Conservation (phyloP, 2,797 vertebrate species). For the Tokudaia muenninki region DNA sequence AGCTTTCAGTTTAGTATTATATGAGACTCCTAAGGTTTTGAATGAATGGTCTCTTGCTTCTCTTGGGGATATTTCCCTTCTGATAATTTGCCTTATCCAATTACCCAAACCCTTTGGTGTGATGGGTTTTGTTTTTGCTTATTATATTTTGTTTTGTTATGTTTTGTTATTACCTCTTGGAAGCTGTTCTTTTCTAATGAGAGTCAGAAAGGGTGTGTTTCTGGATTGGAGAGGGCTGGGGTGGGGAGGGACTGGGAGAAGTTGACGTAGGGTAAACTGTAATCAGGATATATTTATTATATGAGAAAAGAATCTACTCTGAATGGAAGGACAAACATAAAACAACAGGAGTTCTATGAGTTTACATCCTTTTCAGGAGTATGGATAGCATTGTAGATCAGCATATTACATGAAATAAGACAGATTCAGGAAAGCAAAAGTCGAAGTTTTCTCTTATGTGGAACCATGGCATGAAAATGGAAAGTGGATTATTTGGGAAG, state of each 20-base stretch:
- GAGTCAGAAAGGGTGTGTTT: background rate
- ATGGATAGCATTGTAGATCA: background rate
- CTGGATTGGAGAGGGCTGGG: fast-evolving
- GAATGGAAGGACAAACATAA: background rate
- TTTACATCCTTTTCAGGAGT: background rate
- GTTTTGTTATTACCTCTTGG: background rate
- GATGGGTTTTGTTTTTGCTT: background rate
- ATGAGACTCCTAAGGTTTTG: background rate
- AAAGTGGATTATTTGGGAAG: background rate
- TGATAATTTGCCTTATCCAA: background rate
- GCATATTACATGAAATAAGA: background rate
- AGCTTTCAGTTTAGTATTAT: background rate
- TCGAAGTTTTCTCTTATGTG: background rate
- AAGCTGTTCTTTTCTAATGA: background rate
- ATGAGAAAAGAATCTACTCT: background rate
- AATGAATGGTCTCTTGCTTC: background rate
- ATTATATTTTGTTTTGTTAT: background rate
- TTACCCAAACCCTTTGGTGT: background rate
- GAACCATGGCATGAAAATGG: background rate
- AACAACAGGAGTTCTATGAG: background rate
- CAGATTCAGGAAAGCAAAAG: background rate
- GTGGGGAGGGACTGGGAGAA: background rate
- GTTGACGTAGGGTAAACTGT: background rate
- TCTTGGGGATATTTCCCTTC: background rate
- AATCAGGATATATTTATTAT: background rate